phyloP scores from a whole-genome alignment of 1,140 invertebrate species.

The Trichogramma pretiosum region DNA sequence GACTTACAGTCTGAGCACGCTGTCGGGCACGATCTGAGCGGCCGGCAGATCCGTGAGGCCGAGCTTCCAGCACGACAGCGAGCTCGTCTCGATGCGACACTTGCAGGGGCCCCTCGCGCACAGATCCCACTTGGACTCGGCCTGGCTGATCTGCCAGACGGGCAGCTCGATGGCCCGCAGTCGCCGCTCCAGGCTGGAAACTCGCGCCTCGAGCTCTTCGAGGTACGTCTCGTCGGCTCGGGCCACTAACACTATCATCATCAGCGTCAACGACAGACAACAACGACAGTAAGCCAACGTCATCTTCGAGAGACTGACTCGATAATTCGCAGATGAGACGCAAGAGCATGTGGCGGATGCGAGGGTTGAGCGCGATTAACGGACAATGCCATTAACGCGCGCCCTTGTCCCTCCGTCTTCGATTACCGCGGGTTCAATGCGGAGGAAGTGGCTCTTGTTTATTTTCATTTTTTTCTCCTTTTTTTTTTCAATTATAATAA shows the following conservation, averaged over 20 bases:
- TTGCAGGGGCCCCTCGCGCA: constrained; percentile 62
- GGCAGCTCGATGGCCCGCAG: constrained; percentile 66
- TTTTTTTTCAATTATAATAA: too few species aligned
- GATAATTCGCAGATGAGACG: too few species aligned
- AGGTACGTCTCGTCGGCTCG: too few species aligned
- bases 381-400: constrained; percentile 29
- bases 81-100: constrained; percentile 55
- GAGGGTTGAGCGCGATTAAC: constrained; percentile 28
- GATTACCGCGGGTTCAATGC: too few species aligned
- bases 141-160: constrained; percentile 58
- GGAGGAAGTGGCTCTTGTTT: too few species aligned
- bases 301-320: too few species aligned
- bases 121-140: constrained; percentile 59
- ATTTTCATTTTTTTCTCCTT: too few species aligned
- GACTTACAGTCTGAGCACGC: constrained; percentile 59
- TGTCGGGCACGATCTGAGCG: constrained; percentile 59
- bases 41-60: constrained; percentile 54
- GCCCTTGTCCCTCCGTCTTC: too few species aligned
- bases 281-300: too few species aligned
- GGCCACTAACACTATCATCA: too few species aligned
- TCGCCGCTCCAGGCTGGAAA: constrained; percentile 52
- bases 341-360: too few species aligned
- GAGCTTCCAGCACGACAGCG: constrained; percentile 64
- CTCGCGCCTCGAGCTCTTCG: constrained; percentile 31
- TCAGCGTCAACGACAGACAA: too few species aligned